Percentiles rank a stretch among this genome's conserved stretches.
Evolutionary conservation across 2,888 invertebrate species (phyloP).

Genomic region (Argynnis bischoffii): DNA sequence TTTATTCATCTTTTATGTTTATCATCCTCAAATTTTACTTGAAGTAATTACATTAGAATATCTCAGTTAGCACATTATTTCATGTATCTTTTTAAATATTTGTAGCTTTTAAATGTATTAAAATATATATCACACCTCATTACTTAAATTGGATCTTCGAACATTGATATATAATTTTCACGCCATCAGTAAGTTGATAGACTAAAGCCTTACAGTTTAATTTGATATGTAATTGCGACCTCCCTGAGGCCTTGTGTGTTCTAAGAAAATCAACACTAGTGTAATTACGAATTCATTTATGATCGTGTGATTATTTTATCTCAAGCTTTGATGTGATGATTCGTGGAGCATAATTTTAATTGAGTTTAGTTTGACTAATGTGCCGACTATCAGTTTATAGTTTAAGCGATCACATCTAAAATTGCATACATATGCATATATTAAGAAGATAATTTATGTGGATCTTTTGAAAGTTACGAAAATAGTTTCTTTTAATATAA

Average conservation of each 20-base stretch:
- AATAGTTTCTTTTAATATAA: too few species aligned
- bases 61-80: background rate
- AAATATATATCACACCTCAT: background rate
- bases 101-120: background rate
- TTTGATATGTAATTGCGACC: slow-evolving; percentile 71
- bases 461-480: too few species aligned
- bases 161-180: slow-evolving; percentile 48
- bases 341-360: slow-evolving; percentile 54
- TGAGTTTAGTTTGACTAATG: slow-evolving; percentile 61
- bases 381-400: slow-evolving; percentile 24
- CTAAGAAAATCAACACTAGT: slow-evolving; percentile 76
- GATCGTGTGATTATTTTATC: slow-evolving; percentile 64
- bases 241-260: slow-evolving; percentile 59
- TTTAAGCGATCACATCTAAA: too few species aligned
- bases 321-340: slow-evolving; percentile 63
- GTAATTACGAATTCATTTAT: slow-evolving; percentile 78
- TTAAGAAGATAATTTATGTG: too few species aligned
- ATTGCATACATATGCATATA: too few species aligned
- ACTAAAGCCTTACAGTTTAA: slow-evolving; percentile 63
- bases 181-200: slow-evolving; percentile 56
- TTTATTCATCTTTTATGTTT: background rate
- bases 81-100: background rate
- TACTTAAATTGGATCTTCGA: background rate
- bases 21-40: background rate
- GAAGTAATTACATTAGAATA: too few species aligned